Percentiles rank a stretch among this genome's conserved stretches.
Evolutionary conservation across 2,797 vertebrate species (phyloP).

Genomic region (Dallia pectoralis): DNA sequence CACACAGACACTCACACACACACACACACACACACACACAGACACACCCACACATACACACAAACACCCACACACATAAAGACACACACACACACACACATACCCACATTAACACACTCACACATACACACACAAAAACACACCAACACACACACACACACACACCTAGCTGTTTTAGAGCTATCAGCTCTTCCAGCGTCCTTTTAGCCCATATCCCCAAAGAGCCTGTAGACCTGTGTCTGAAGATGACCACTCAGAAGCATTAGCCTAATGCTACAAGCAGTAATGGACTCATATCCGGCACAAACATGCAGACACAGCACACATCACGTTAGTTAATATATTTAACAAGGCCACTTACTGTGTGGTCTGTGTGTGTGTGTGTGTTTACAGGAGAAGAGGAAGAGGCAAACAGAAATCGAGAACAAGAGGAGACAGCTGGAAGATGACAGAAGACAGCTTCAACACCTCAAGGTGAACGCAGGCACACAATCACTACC

Average conservation of each 20-base stretch:
- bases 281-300: constrained; percentile 1
- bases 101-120: no score
- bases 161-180: background rate
- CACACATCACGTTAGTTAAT: background rate
- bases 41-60: background rate
- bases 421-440: constrained; percentile 92
- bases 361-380: constrained; percentile 1
- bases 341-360: background rate
- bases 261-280: background rate
- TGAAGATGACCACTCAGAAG: background rate
- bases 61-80: background rate
- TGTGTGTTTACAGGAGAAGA: constrained; percentile 80
- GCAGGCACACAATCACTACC: background rate
- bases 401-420: constrained; percentile 88
- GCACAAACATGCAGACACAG: constrained; percentile 8
- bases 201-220: background rate
- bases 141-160: background rate
- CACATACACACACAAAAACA: background rate
- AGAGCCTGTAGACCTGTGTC: background rate
- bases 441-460: constrained; percentile 90
- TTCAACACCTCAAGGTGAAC: constrained; percentile 93
- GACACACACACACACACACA: background rate
- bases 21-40: background rate
- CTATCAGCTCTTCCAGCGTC: background rate
- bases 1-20: constrained; percentile 7